Evolutionary conservation across 2,888 invertebrate species (phyloP).

Genomic region (Schizotus pectinicornis): DNA sequence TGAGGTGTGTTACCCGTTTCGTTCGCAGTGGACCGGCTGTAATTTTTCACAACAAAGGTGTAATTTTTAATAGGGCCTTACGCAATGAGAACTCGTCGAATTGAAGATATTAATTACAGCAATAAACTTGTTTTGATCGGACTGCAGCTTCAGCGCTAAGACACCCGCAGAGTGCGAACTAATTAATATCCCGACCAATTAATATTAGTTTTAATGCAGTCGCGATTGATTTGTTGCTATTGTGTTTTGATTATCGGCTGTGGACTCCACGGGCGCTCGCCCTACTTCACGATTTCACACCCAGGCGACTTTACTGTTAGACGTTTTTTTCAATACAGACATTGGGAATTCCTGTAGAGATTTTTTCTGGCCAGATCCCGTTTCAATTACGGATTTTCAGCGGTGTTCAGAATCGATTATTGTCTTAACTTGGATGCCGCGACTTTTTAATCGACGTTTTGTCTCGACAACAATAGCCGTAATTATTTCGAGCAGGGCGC

Average conservation of each 20-base stretch:
- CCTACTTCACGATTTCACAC: background rate
- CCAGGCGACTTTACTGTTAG: slow-evolving; percentile 2
- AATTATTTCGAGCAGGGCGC: slow-evolving; percentile 25
- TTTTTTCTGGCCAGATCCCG: background rate
- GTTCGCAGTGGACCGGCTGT: slow-evolving; percentile 1
- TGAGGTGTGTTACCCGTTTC: slow-evolving; percentile 16
- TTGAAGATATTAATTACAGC: slow-evolving; percentile 29
- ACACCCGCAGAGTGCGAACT: slow-evolving; percentile 38
- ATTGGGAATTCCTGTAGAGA: slow-evolving; percentile 3
- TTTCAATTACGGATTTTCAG: background rate
- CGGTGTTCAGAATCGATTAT: slow-evolving; percentile 18
- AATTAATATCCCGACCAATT: slow-evolving; percentile 45
- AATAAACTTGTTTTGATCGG: slow-evolving; percentile 30
- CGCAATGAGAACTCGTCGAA: slow-evolving; percentile 23
- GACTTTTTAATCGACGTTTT: slow-evolving; percentile 24
- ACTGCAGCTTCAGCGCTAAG: slow-evolving; percentile 30
- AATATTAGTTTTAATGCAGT: slow-evolving; percentile 42
- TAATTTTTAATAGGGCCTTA: slow-evolving; percentile 25
- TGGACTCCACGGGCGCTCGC: slow-evolving; percentile 1
- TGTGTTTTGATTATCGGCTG: slow-evolving; percentile 31
- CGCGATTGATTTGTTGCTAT: slow-evolving; percentile 41
- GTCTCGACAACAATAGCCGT: slow-evolving; percentile 24
- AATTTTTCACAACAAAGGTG: slow-evolving; percentile 27
- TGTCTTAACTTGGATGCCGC: slow-evolving; percentile 7
- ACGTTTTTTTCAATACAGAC: slow-evolving; percentile 14